phyloP scores from a whole-genome alignment of 2,797 vertebrate genomes.

The Phaenicophaeus curvirostris region DNA sequence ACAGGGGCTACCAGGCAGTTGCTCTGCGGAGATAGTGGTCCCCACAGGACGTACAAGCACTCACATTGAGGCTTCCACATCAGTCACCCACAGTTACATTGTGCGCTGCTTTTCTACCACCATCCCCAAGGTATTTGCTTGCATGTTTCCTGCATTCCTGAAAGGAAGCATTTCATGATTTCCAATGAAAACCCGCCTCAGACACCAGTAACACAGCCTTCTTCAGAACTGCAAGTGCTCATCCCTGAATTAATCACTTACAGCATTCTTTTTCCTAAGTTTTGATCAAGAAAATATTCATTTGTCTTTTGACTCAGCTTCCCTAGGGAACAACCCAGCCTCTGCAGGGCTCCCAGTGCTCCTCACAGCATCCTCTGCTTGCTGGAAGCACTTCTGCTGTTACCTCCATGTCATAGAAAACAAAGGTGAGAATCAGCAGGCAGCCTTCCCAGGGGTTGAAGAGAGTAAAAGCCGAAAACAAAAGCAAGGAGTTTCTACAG shows the following conservation, averaged over 20 bases:
- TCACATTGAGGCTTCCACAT: not conserved
- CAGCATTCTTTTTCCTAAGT: not conserved
- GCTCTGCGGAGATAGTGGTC: not conserved
- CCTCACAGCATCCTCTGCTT: not conserved
- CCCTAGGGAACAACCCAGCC: not conserved
- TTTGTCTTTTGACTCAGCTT: too few relatives aligned
- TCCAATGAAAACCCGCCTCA: not conserved
- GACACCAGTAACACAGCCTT: not conserved
- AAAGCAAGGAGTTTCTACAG: not conserved
- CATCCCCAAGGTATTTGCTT: not conserved
- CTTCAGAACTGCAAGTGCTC: not conserved
- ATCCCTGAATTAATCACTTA: too few relatives aligned
- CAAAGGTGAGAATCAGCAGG: too few relatives aligned
- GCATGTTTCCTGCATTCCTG: not conserved
- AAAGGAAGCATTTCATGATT: not conserved
- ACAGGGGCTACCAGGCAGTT: not conserved
- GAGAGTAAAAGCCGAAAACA: not conserved
- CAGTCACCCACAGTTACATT: not conserved
- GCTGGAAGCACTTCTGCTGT: not conserved
- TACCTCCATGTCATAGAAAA: fast-evolving
- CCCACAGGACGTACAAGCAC: not conserved
- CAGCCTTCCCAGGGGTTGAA: not conserved
- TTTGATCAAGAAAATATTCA: too few relatives aligned
- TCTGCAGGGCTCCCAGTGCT: too few relatives aligned
- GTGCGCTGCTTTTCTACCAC: not conserved